Percentiles rank a stretch among this genome's conserved stretches.
Conservation (phyloP, 2,113 vertebrate species). For the Brachypodius melanocephalos region DNA sequence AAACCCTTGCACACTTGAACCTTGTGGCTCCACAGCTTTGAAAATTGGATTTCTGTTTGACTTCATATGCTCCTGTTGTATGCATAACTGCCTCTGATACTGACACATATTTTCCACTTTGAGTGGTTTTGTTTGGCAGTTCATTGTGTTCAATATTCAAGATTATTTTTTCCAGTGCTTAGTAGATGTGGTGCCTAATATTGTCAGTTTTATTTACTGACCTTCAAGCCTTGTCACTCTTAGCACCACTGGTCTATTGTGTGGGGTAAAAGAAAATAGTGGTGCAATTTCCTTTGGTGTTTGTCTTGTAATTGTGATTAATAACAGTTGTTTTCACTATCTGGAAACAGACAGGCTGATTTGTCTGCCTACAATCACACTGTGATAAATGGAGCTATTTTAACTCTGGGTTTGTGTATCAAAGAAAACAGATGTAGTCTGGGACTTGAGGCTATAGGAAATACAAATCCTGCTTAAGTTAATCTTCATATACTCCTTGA, state of each 20-base stretch:
- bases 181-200: conserved; percentile 55
- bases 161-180: conserved; percentile 21
- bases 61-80: neutral
- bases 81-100: neutral
- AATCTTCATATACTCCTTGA: conserved; percentile 67
- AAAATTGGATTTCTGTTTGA: neutral
- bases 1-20: neutral
- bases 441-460: conserved; percentile 85
- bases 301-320: conserved; percentile 99
- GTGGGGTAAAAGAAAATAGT: conserved; percentile 75
- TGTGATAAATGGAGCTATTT: conserved; percentile 96
- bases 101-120: neutral
- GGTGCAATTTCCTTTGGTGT: conserved; percentile 80
- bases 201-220: conserved; percentile 79
- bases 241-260: conserved; percentile 65
- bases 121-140: neutral
- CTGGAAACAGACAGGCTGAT: conserved; percentile 91
- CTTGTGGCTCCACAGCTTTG: neutral
- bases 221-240: conserved; percentile 81
- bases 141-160: neutral
- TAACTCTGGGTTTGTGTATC: conserved; percentile 89
- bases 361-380: conserved; percentile 95
- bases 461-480: conserved; percentile 83
- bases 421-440: conserved; percentile 98
- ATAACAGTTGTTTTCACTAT: conserved; percentile 91